Evolutionary conservation across 2,113 vertebrate genomes (phyloP), one percentile per base, ranked within the genome.

Genomic region (Ceyx melanurus): DNA sequence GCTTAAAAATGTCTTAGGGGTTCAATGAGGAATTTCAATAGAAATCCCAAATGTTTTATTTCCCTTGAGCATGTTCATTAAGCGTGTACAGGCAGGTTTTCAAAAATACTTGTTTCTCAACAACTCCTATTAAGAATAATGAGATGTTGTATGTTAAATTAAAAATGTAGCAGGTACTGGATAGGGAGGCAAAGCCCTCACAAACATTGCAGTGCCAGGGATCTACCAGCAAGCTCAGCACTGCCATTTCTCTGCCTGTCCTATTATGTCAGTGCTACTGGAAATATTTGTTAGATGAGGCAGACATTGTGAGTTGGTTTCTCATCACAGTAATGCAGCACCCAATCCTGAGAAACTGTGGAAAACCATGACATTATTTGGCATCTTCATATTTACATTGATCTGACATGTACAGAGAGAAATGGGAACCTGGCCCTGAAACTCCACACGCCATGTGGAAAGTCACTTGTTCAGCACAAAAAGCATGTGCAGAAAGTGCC

Each of bases 11-110:
- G 26, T 68, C 76, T 77, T 86, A 1, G 10, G 91, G 50, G 66
- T 90, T 94, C 89, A 88, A 10, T 9, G 28, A 91, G 42, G 91
- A 95, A 95, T 96, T 95, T 89, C 84, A 91, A 62, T 25, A 87
- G 86, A 70, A 89, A 93, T 89, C 67, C 46, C 66, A 82, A 92
- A 89, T 66, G 86, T 82, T 70, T 84, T 26, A 89, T 73, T 94
- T 92, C 92, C 74, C 92, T 75, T 73, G 74, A 94, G 86, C 10
- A 3, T 2, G 48, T 66, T 94, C 86, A 79, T 93, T 89, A 89
- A 92, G 58, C 90, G 7, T 82, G 84, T 87, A 85, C 56, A 68
- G 90, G 77, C 77, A 94, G 74, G 87, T 51, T 92, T 90, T 89
- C 11, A 70, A 82, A 89, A 77, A 79, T 29, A 68, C 10, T 71